phyloP scores from a whole-genome alignment of 2,888 invertebrate species.

The Euphydryas editha region DNA sequence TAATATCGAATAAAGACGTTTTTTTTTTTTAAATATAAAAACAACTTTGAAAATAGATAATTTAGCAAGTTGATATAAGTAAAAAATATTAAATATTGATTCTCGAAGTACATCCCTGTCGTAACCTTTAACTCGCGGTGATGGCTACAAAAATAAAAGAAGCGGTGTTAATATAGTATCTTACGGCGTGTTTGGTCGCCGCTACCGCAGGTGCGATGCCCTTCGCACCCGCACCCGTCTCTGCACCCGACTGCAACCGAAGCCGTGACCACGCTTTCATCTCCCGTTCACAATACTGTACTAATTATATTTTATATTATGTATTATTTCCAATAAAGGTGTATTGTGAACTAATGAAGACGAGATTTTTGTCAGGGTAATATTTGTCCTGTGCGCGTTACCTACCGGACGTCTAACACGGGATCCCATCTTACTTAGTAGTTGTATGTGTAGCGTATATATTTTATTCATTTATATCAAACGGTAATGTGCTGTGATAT shows the following conservation, averaged over 20 bases:
- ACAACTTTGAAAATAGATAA: not conserved
- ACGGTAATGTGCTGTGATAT: too few relatives aligned
- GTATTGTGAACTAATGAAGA: too few relatives aligned
- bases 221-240: constrained; percentile 39
- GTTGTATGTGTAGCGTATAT: too few relatives aligned
- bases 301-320: not conserved
- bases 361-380: too few relatives aligned
- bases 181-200: constrained; percentile 57
- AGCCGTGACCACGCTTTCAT: constrained; percentile 38
- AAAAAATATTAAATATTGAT: not conserved
- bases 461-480: too few relatives aligned
- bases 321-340: too few relatives aligned
- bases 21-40: not conserved
- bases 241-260: constrained; percentile 43
- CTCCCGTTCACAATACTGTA: constrained; percentile 7
- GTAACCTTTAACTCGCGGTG: constrained; percentile 82
- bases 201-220: constrained; percentile 58
- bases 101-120: constrained; percentile 51
- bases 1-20: not conserved
- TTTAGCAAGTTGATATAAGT: too few relatives aligned
- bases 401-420: too few relatives aligned
- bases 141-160: constrained; percentile 80
- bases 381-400: too few relatives aligned
- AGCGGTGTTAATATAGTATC: constrained; percentile 78
- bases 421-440: too few relatives aligned